Percentiles rank a stretch among this genome's conserved stretches.
These are phyloP conservation scores for Falco peregrinus DNA, from an alignment of 2,797 vertebrate genomes.

Conservation along the genomic window DNA sequence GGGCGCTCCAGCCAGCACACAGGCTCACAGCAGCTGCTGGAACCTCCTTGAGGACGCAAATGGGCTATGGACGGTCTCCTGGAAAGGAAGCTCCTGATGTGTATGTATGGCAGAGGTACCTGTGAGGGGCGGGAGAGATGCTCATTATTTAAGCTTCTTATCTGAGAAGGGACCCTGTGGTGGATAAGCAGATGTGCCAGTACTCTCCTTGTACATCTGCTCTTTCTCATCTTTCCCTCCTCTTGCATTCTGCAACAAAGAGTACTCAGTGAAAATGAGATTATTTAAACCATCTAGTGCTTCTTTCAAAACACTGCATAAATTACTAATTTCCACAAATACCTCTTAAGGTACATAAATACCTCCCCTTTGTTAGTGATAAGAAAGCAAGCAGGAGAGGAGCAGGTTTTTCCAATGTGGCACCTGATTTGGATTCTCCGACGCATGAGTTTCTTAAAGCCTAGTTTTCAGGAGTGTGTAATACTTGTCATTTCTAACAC, in stretches of 20 bases:
- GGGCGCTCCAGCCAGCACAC: neutral
- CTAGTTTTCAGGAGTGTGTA: neutral
- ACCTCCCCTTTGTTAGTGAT: neutral
- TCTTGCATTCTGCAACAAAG: neutral
- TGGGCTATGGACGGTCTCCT: neutral
- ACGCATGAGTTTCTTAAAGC: neutral
- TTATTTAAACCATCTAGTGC: neutral
- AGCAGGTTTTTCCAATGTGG: neutral
- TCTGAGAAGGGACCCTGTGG: neutral
- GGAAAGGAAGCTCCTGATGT: neutral
- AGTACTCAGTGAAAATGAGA: neutral
- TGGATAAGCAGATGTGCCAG: neutral
- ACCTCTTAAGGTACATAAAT: neutral
- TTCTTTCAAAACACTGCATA: neutral
- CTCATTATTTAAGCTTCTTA: neutral
- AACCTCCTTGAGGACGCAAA: neutral
- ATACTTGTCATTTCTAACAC: neutral
- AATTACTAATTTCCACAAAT: neutral
- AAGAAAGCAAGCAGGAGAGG: neutral
- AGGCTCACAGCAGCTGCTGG: neutral
- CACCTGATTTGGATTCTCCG: neutral
- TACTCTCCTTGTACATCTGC: neutral
- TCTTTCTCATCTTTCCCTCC: neutral
- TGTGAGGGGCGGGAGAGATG: accelerated
- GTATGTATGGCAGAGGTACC: neutral